phyloP scores from a whole-genome alignment of 2,888 invertebrate species.

The Troglohyphantes excavatus region DNA sequence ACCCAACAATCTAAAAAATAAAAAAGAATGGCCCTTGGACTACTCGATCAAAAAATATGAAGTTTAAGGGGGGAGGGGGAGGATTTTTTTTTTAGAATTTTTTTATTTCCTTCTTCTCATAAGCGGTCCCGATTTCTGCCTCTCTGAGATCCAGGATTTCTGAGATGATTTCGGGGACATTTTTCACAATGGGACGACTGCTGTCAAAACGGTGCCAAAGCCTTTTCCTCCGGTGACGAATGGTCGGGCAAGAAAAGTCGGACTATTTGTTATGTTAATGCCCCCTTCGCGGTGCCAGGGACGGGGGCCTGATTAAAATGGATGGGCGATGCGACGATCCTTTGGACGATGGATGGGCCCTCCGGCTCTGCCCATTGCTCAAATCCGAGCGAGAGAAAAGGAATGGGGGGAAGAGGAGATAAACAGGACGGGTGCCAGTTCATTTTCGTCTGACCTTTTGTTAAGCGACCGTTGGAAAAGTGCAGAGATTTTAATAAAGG shows the following conservation, averaged over 20 bases:
- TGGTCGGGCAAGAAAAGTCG: constrained; percentile 60
- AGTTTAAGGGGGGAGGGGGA: no score
- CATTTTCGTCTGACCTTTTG: not conserved
- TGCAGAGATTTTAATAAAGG: no score
- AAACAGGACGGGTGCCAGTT: not conserved
- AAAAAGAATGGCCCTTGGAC: constrained; percentile 36
- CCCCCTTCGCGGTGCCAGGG: constrained; percentile 33
- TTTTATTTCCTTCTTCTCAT: constrained; percentile 21
- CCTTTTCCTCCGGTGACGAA: constrained; percentile 60
- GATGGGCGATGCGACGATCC: constrained; percentile 74
- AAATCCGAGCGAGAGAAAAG: not conserved
- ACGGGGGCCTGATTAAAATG: constrained; percentile 75
- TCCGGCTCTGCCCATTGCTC: constrained; percentile 28
- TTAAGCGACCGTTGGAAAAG: not conserved
- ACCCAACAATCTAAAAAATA: no score
- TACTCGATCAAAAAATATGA: constrained; percentile 63
- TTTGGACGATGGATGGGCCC: constrained; percentile 74
- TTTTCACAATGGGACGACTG: constrained; percentile 54
- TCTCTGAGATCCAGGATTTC: constrained; percentile 65
- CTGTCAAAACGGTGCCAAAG: constrained; percentile 76
- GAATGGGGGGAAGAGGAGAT: no score
- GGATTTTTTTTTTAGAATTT: not conserved
- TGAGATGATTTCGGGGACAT: constrained; percentile 25
- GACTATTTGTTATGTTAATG: constrained; percentile 78
- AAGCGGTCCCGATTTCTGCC: constrained; percentile 69